Conservation (phyloP, 2,113 vertebrate species). For the Erythrocebus patas region DNA sequence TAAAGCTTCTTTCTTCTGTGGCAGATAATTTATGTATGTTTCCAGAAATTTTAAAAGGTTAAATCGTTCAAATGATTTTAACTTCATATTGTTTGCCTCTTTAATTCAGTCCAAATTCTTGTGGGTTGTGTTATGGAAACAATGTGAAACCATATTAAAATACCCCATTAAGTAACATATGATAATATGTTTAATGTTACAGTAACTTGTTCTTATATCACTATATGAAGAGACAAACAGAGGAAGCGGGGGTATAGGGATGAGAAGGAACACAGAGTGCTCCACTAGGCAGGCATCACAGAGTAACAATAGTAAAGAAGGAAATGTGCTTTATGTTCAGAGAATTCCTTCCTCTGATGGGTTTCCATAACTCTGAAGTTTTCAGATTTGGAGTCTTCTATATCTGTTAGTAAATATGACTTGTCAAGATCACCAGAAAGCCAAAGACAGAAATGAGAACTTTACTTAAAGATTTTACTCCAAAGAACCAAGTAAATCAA, state of each 20-base stretch:
- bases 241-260: neutral
- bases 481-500: neutral
- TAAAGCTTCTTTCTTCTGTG: neutral
- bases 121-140: neutral
- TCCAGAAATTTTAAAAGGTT: neutral
- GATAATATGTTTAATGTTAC: neutral
- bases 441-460: neutral
- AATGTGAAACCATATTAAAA: neutral
- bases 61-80: neutral
- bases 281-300: neutral
- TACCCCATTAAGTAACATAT: neutral
- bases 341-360: neutral
- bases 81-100: neutral
- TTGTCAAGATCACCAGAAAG: neutral
- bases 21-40: neutral
- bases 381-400: neutral
- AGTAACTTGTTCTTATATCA: neutral
- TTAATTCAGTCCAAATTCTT: neutral
- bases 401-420: neutral
- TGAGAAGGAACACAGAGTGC: neutral
- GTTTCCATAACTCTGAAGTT: neutral
- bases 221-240: neutral
- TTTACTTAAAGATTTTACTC: neutral
- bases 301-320: neutral
- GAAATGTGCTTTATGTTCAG: neutral